Evolutionary conservation across 1,140 invertebrate species (phyloP).

Genomic region (Stegodyphus dumicola): DNA sequence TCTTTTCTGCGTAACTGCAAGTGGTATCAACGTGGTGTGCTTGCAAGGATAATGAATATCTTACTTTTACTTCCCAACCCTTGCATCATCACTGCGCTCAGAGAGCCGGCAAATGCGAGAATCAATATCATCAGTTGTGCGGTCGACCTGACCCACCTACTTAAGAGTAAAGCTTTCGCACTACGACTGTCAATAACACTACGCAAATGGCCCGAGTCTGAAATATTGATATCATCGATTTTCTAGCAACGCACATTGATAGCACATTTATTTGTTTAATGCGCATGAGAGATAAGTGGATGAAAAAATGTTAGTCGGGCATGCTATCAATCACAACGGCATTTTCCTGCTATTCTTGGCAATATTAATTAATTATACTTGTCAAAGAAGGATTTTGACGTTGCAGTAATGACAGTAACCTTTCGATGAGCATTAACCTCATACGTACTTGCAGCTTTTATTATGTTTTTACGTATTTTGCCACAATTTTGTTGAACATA

Average conservation of each 20-base stretch:
- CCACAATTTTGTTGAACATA: not conserved
- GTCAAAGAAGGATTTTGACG: slow-evolving; percentile 27
- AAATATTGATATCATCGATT: slow-evolving; percentile 56
- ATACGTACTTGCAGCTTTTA: not conserved
- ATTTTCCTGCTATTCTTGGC: slow-evolving; percentile 36
- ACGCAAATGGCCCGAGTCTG: slow-evolving; percentile 34
- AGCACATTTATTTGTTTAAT: slow-evolving; percentile 48
- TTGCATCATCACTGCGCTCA: not conserved
- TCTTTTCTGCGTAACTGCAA: no score
- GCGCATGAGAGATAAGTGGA: slow-evolving; percentile 25
- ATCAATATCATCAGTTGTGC: slow-evolving; percentile 38
- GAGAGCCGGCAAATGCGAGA: not conserved
- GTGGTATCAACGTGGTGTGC: no score
- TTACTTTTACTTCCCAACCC: not conserved
- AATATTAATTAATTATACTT: slow-evolving; percentile 50
- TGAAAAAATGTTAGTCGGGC: slow-evolving; percentile 30
- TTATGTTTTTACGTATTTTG: not conserved
- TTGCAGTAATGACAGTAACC: slow-evolving; percentile 44
- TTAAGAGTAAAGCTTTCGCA: slow-evolving; percentile 33
- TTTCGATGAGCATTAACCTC: slow-evolving; percentile 27
- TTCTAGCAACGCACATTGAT: slow-evolving; percentile 20
- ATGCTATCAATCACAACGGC: slow-evolving; percentile 39
- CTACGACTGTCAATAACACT: slow-evolving; percentile 45
- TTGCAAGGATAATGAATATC: slow-evolving; percentile 29
- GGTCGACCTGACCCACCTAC: slow-evolving; percentile 44